Evolutionary conservation across 2,113 vertebrate genomes (phyloP).

Genomic region (Scomber scombrus): DNA sequence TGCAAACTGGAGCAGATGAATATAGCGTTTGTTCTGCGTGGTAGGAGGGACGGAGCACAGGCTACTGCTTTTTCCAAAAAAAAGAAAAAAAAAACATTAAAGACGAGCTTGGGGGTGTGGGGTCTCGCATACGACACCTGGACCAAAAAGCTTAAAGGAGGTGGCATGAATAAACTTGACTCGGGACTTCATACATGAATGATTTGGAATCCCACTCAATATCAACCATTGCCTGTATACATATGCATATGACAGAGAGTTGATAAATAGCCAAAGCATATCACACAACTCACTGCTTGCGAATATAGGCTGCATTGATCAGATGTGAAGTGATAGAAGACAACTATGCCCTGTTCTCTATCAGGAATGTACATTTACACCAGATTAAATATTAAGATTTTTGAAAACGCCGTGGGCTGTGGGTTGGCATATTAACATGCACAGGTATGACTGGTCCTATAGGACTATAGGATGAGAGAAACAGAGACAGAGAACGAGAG

Average conservation of each 20-base stretch:
- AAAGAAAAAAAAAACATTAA: slow-evolving; percentile 41
- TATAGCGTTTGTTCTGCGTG: slow-evolving; percentile 87
- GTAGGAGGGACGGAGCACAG: slow-evolving; percentile 83
- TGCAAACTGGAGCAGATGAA: slow-evolving; percentile 84
- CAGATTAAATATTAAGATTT: background rate
- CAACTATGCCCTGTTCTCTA: background rate
- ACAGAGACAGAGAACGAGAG: background rate
- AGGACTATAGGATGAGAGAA: background rate
- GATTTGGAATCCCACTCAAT: slow-evolving; percentile 23
- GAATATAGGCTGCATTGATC: background rate
- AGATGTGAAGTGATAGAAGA: background rate
- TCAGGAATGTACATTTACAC: background rate
- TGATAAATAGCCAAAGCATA: background rate
- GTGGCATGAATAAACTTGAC: slow-evolving; percentile 70
- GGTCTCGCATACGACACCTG: slow-evolving; percentile 50
- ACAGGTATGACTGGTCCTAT: background rate
- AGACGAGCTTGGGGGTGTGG: slow-evolving; percentile 53
- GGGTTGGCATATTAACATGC: background rate
- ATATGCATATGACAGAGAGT: background rate
- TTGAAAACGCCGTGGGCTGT: background rate
- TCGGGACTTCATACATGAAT: slow-evolving; percentile 10
- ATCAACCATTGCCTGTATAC: background rate
- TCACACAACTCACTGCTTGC: background rate
- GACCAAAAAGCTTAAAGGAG: slow-evolving; percentile 21
- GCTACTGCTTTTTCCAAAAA: slow-evolving; percentile 62